A percentile compares a stretch with the other conserved stretches of the same genome.
phyloP scores from a whole-genome alignment of 2,888 invertebrate genomes.

The Lathronympha strigana region DNA sequence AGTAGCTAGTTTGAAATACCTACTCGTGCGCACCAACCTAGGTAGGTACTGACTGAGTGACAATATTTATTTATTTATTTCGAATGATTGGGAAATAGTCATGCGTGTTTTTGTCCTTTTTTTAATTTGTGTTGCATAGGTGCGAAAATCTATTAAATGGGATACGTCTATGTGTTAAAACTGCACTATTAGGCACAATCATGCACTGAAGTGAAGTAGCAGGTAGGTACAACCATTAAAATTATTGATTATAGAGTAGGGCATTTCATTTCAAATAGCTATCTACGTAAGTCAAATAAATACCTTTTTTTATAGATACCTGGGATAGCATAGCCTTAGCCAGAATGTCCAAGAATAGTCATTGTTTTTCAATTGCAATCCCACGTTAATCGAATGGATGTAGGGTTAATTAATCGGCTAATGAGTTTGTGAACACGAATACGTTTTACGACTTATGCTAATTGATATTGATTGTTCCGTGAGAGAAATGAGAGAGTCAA shows the following conservation, averaged over 20 bases:
- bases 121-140: neutral
- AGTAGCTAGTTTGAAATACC: no score
- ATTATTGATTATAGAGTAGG: no score
- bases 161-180: no score
- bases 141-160: no score
- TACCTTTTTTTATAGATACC: neutral
- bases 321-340: no score
- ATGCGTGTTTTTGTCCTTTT: no score
- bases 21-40: neutral
- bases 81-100: no score
- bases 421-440: conserved; percentile 34
- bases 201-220: no score
- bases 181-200: no score
- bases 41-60: neutral
- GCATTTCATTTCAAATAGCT: neutral
- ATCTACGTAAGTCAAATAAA: neutral
- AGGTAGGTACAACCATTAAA: no score
- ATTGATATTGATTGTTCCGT: conserved; percentile 33
- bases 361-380: conserved; percentile 29
- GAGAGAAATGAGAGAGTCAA: conserved; percentile 8
- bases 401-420: conserved; percentile 32
- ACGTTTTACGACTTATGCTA: conserved; percentile 17
- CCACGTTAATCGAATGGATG: conserved; percentile 35
- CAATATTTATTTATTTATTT: neutral
- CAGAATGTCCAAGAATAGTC: conserved; percentile 4